Evolutionary conservation across 2,113 vertebrate genomes (phyloP).

Genomic region (Sterrhoptilus dennistouni): DNA sequence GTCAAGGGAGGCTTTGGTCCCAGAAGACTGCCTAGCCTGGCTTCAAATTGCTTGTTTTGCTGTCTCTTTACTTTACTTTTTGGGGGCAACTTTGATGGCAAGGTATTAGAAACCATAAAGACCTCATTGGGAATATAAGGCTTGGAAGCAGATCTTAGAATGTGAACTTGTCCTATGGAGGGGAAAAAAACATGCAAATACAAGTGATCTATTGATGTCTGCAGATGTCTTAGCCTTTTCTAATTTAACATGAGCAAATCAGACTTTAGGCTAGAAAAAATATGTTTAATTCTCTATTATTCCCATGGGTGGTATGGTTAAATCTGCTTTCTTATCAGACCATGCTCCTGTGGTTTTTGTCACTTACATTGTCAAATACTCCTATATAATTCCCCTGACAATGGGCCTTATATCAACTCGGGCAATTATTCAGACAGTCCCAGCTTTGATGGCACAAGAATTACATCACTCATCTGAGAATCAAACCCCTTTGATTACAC

Average conservation of each 20-base stretch:
- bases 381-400: slow-evolving; percentile 1
- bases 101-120: background rate
- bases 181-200: background rate
- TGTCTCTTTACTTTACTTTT: slow-evolving; percentile 24
- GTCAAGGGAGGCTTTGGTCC: slow-evolving; percentile 44
- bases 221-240: background rate
- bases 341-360: slow-evolving; percentile 45
- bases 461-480: slow-evolving; percentile 1
- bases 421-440: slow-evolving; percentile 14
- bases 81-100: slow-evolving; percentile 14
- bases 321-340: slow-evolving; percentile 43
- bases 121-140: slow-evolving; percentile 5
- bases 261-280: slow-evolving; percentile 15
- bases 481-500: background rate
- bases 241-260: slow-evolving; percentile 24
- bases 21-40: slow-evolving; percentile 26
- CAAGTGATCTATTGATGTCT: background rate
- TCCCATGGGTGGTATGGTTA: slow-evolving; percentile 18
- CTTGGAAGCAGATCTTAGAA: background rate
- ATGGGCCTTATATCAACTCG: background rate
- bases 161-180: background rate
- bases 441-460: slow-evolving; percentile 9
- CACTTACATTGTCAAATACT: slow-evolving; percentile 24
- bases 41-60: slow-evolving; percentile 47
- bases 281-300: slow-evolving; percentile 24